These are phyloP conservation scores for Sebastes oblongus DNA, from an alignment of 2,797 vertebrate species.

Conservation along the genomic window DNA sequence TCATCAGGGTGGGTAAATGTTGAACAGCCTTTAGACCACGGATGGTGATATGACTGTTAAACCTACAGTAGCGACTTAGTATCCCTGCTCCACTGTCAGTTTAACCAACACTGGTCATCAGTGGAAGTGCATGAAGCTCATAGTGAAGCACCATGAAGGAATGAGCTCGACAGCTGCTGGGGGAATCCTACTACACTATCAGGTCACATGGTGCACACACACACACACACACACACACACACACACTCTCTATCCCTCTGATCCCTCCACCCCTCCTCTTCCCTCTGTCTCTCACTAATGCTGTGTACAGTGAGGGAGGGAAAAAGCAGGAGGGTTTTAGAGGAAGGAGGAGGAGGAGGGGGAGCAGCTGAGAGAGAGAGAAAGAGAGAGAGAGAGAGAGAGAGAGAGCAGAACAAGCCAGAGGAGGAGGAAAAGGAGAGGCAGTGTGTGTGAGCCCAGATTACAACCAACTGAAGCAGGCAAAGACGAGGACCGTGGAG, in stretches of 20 bases:
- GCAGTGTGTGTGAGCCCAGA: constrained; percentile 66
- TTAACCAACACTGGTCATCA: background rate
- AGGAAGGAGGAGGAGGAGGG: constrained; percentile 39
- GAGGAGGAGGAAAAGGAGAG: constrained; percentile 55
- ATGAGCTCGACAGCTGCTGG: constrained; percentile 73
- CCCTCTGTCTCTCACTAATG: constrained; percentile 63
- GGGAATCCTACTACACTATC: constrained; percentile 70
- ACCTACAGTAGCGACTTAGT: background rate
- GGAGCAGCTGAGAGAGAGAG: constrained; percentile 47
- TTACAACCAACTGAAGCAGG: constrained; percentile 55
- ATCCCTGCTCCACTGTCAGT: background rate
- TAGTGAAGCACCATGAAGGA: constrained; percentile 44
- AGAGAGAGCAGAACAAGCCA: constrained; percentile 9
- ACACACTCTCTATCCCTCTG: constrained; percentile 62
- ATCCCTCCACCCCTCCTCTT: constrained; percentile 59
- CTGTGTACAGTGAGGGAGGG: constrained; percentile 67
- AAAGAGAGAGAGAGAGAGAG: constrained; percentile 14
- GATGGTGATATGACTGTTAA: background rate
- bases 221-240: background rate
- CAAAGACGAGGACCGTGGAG: constrained; percentile 12
- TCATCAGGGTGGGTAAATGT: background rate
- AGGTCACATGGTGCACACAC: constrained; percentile 72
- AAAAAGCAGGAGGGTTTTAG: constrained; percentile 53
- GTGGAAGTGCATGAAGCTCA: background rate
- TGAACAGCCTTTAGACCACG: background rate